A percentile compares a stretch with the other conserved stretches of the same genome.
Evolutionary conservation across 2,888 invertebrate species (phyloP).

Genomic region (Baronia brevicornis): DNA sequence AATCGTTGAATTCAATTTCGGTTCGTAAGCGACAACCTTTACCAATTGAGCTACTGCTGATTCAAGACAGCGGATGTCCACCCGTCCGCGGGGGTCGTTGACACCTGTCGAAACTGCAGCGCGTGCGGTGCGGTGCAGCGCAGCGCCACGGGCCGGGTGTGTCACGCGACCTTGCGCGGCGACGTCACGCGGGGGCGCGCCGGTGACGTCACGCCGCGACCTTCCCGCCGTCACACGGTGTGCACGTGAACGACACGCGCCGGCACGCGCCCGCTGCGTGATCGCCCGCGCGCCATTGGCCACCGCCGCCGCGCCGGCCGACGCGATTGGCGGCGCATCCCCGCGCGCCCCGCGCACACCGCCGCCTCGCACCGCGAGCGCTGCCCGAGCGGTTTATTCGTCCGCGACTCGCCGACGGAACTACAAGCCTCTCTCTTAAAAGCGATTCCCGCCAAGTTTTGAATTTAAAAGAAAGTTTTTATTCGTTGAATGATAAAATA

Average conservation of each 20-base stretch:
- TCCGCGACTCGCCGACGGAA: constrained; percentile 58
- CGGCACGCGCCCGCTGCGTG: constrained; percentile 87
- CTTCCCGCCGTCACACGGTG: constrained; percentile 79
- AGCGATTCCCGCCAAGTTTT: constrained; percentile 52
- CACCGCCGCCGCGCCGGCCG: constrained; percentile 79
- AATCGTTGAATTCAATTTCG: too few relatives aligned
- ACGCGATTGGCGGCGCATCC: constrained; percentile 71
- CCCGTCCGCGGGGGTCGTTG: constrained; percentile 30
- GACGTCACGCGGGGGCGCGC: constrained; percentile 73
- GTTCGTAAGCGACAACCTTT: too few relatives aligned
- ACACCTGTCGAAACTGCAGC: constrained; percentile 20
- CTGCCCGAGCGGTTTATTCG: constrained; percentile 67
- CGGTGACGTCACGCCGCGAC: constrained; percentile 77
- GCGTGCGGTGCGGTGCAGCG: constrained; percentile 20
- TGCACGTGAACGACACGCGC: constrained; percentile 90
- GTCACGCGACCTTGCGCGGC: constrained; percentile 43
- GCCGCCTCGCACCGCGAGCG: constrained; percentile 67
- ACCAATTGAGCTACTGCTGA: too few relatives aligned
- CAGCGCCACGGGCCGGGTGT: constrained; percentile 44
- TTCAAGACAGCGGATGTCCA: too few relatives aligned
- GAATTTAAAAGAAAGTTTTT: constrained; percentile 66
- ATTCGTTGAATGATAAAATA: constrained; percentile 49
- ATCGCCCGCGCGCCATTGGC: constrained; percentile 77
- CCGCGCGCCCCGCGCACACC: constrained; percentile 42
- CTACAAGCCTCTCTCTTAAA: constrained; percentile 56